Percentiles rank a stretch among this genome's conserved stretches.
Evolutionary conservation across 2,888 invertebrate genomes (phyloP).

Genomic region (Orthosia gracilis): DNA sequence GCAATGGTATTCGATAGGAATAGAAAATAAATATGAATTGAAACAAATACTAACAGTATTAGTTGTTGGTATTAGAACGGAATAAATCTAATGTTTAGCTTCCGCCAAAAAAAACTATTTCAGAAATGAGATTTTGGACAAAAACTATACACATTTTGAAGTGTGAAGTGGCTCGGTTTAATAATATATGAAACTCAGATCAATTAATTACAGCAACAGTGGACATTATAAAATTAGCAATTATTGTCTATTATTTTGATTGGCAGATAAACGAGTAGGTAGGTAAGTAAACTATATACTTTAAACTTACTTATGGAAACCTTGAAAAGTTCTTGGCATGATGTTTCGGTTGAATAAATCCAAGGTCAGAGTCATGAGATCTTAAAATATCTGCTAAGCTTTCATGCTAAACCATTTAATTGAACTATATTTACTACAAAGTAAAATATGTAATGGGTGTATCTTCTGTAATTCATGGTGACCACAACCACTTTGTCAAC

Average conservation of each 20-base stretch:
- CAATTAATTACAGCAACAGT: not conserved
- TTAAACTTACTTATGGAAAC: not conserved
- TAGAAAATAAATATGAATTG: too few relatives aligned
- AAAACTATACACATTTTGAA: not conserved
- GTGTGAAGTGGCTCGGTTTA: too few relatives aligned
- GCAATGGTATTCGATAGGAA: too few relatives aligned
- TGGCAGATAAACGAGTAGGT: not conserved
- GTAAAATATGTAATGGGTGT: not conserved
- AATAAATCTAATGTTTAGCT: too few relatives aligned
- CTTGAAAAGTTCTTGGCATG: conserved; percentile 25
- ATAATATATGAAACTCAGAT: too few relatives aligned
- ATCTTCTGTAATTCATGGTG: too few relatives aligned
- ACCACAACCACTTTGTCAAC: too few relatives aligned
- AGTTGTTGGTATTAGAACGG: too few relatives aligned
- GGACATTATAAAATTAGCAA: too few relatives aligned
- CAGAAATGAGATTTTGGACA: not conserved
- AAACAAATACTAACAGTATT: too few relatives aligned
- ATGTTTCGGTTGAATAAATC: conserved; percentile 19
- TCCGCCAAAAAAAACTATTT: not conserved
- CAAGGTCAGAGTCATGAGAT: conserved; percentile 7
- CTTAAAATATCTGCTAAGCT: not conserved
- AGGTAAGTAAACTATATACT: not conserved
- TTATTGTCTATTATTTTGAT: not conserved
- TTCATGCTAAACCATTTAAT: not conserved
- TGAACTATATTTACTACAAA: not conserved